phyloP scores from a whole-genome alignment of 2,888 invertebrate genomes.

The Luperina nickerlii region DNA sequence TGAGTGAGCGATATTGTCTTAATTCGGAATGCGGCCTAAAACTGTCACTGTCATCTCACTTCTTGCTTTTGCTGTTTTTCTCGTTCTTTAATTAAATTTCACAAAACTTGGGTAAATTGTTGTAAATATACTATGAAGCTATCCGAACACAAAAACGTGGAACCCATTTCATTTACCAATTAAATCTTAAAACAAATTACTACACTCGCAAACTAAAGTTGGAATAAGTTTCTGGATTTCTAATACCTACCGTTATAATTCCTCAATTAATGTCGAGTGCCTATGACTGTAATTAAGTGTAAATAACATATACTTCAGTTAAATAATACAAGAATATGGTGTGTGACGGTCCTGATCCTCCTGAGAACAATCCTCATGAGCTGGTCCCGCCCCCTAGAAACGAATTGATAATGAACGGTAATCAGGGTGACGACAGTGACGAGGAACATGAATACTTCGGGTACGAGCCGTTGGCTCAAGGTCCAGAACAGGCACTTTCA shows the following conservation, averaged over 20 bases:
- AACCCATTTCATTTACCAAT: conserved; percentile 2
- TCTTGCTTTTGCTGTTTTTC: too few species aligned
- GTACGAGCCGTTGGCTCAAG: conserved; percentile 89
- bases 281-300: neutral
- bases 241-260: neutral
- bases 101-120: neutral
- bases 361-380: conserved; percentile 84
- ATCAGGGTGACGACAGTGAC: conserved; percentile 86
- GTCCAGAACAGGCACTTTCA: conserved; percentile 79
- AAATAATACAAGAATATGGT: conserved; percentile 75
- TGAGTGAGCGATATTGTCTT: too few species aligned
- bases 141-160: neutral
- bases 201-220: neutral
- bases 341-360: conserved; percentile 87
- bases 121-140: neutral
- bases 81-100: too few species aligned
- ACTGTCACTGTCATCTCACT: too few species aligned
- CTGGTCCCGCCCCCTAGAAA: conserved; percentile 83
- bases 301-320: conserved; percentile 8
- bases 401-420: conserved; percentile 80
- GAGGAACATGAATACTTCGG: conserved; percentile 88
- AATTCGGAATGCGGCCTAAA: too few species aligned
- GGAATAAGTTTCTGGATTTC: neutral
- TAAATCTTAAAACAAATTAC: neutral
- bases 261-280: conserved; percentile 1